These are phyloP conservation scores for Syngnathoides biaculeatus DNA, from an alignment of 2,113 vertebrate genomes.

Conservation along the genomic window DNA sequence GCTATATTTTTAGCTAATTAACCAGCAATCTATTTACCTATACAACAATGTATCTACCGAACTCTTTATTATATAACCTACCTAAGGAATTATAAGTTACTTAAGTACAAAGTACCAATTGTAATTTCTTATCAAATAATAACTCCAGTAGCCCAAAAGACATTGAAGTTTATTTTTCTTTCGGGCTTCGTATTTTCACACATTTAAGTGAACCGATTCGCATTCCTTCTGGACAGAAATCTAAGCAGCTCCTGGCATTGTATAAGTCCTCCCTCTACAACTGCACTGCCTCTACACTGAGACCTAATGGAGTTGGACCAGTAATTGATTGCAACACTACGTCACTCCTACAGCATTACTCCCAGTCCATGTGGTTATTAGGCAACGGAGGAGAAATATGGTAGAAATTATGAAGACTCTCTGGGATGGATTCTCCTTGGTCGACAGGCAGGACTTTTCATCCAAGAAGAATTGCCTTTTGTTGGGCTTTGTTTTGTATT, in stretches of 20 bases:
- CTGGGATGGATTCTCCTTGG: constrained; percentile 20
- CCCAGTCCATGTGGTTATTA: constrained; percentile 42
- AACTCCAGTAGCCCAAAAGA: background rate
- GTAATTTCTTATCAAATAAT: background rate
- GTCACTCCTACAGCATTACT: constrained; percentile 11
- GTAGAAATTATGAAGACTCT: constrained; percentile 32
- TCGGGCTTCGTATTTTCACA: constrained; percentile 44
- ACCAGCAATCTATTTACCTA: background rate
- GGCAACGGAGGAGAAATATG: constrained; percentile 22
- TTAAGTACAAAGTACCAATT: no score
- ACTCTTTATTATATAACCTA: no score
- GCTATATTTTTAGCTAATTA: background rate
- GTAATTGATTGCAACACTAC: constrained; percentile 11
- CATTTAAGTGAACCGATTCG: constrained; percentile 62
- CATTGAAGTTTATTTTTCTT: constrained; percentile 22
- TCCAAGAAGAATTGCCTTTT: constrained; percentile 46
- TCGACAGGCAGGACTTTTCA: constrained; percentile 25
- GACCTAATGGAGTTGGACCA: constrained; percentile 1
- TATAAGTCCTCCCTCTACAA: constrained; percentile 46
- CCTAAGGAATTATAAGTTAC: background rate
- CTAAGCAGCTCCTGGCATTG: constrained; percentile 23
- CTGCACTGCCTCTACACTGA: constrained; percentile 30
- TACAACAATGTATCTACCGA: no score
- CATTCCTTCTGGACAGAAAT: constrained; percentile 61
- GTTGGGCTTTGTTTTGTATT: constrained; percentile 47